These are phyloP conservation scores for Hydractinia symbiolongicarpus DNA, from an alignment of 30 jellyfish, hydroid and myxozoan genomes.

Conservation along the genomic window DNA sequence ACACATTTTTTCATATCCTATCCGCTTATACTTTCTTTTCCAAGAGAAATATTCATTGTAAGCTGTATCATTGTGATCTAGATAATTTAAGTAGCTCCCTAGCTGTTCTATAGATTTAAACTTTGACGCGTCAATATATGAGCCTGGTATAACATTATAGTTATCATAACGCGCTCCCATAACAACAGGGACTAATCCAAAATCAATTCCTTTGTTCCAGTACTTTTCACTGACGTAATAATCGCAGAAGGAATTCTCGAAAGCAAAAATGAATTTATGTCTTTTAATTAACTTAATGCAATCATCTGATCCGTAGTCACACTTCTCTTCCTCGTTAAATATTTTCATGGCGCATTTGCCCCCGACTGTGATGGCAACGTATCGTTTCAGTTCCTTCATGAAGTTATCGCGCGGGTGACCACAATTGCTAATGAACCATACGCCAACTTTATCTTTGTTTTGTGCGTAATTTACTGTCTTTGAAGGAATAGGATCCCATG, in stretches of 20 bases:
- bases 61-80: conserved; percentile 41
- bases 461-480: conserved; percentile 29
- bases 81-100: conserved; percentile 22
- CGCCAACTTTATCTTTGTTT: conserved; percentile 28
- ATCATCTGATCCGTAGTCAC: conserved; percentile 32
- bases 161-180: conserved; percentile 46
- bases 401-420: conserved; percentile 39
- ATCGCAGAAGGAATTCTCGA: conserved; percentile 47
- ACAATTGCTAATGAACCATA: conserved; percentile 60
- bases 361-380: conserved; percentile 37
- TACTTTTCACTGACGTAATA: conserved; percentile 60
- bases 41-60: conserved; percentile 48
- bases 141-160: conserved; percentile 41
- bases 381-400: conserved; percentile 24
- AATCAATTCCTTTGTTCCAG: conserved; percentile 50
- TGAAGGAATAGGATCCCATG: conserved; percentile 12
- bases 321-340: conserved; percentile 8
- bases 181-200: conserved; percentile 45
- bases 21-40: conserved; percentile 34
- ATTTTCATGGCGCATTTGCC: conserved; percentile 41
- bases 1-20: conserved; percentile 36
- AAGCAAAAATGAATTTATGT: conserved; percentile 40
- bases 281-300: conserved; percentile 25
- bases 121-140: conserved; percentile 31
- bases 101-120: conserved; percentile 34